Evolutionary conservation across 2,113 vertebrate species (phyloP).

Genomic region (Sterrhoptilus dennistouni): DNA sequence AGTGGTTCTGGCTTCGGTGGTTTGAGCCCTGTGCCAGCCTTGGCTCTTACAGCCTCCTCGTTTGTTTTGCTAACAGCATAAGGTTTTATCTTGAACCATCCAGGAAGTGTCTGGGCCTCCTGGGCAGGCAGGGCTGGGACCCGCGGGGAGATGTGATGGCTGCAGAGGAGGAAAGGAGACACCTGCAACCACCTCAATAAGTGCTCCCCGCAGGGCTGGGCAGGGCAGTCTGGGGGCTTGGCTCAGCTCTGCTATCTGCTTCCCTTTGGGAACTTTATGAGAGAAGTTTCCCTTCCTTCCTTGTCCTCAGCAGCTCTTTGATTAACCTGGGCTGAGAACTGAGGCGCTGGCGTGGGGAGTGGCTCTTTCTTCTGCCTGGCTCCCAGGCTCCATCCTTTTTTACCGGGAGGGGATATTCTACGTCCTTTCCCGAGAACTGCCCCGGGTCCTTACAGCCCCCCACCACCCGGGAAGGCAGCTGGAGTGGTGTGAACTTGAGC

Average conservation of each 20-base stretch:
- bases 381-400: neutral
- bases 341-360: neutral
- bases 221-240: slow-evolving; percentile 48
- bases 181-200: slow-evolving; percentile 39
- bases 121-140: slow-evolving; percentile 48
- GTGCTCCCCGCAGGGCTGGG: slow-evolving; percentile 45
- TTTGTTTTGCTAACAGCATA: slow-evolving; percentile 68
- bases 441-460: neutral
- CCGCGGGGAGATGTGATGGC: slow-evolving; percentile 12
- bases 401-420: rapidly evolving
- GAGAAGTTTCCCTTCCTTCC: slow-evolving; percentile 23
- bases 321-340: neutral
- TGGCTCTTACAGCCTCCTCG: slow-evolving; percentile 51
- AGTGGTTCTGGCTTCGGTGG: slow-evolving; percentile 57
- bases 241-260: neutral
- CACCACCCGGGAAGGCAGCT: neutral
- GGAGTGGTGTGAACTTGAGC: neutral
- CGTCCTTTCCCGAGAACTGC: neutral
- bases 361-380: neutral
- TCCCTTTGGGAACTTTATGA: slow-evolving; percentile 51
- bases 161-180: slow-evolving; percentile 56
- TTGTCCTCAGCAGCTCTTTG: slow-evolving; percentile 18
- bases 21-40: slow-evolving; percentile 54
- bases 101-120: slow-evolving; percentile 65
- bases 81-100: slow-evolving; percentile 60